Base-by-base conservation (phyloP, 2,113 vertebrate genomes). In the Pluvialis apricaria region DNA sequence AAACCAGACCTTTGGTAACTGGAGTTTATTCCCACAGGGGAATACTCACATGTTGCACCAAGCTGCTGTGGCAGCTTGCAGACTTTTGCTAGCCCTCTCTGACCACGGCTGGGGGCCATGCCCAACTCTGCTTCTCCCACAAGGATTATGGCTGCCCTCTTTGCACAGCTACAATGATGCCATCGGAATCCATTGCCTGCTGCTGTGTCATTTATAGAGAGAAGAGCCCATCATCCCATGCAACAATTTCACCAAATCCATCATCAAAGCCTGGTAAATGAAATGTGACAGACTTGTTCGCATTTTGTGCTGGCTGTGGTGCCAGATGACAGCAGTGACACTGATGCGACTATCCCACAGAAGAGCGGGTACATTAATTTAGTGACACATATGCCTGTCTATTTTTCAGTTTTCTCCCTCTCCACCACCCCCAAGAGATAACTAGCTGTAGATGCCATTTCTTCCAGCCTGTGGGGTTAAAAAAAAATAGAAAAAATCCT, bases 231-330 rank as follows among this genome's bases (percentile, higher is more conserved):
- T 95, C 96, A 96, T 88, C 77, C 86, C 54, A 80, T 83, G 79
- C 76, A 90, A 84, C 3, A 31, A 66, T 94, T 32, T 9, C 93
- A 87, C 60, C 91, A 88, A 93, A 97, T 86, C 95, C 82, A 93
- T 97, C 92, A 89, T 68, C 89, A 96, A 91, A 95, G 78, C 34
- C 80, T 83, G 76, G 65, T 61, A 96, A 98, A 97, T 94, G 96
- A 96, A 96, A 90, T 17, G 32, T 93, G 97, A 88, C 95, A 97
- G 97, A 71, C 15, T n/a, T 10, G 17, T 78, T 87, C 90, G 94
- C 94, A 84, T 95, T 97, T 92, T 82, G 73, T 94, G 91, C 79
- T 28, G 1, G 1, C 3, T 6, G 58, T 10, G 15, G 76, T 94
- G 91, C 89, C 86, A 79, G 78, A 89, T 96, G 95, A 96, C 95